phyloP scores from a whole-genome alignment of 2,888 invertebrate species.

The Rotaria macrura region DNA sequence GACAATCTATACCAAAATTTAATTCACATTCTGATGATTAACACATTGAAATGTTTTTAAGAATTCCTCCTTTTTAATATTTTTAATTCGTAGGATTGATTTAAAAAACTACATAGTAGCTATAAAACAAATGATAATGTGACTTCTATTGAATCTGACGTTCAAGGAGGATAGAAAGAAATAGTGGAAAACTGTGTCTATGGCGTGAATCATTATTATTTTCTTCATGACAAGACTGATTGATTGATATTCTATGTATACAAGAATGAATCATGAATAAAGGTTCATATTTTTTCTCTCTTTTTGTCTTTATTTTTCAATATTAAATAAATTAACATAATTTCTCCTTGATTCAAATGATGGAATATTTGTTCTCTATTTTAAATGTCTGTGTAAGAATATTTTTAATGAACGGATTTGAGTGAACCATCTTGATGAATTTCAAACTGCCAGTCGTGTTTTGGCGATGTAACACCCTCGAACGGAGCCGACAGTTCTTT shows the following conservation, averaged over 20 bases:
- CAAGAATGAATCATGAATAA: neutral
- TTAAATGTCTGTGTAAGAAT: neutral
- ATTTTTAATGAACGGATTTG: neutral
- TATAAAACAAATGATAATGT: conserved; percentile 1
- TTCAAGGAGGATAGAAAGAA: neutral
- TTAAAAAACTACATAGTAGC: neutral
- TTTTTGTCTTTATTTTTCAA: neutral
- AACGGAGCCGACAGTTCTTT: neutral
- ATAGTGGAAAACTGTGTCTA: neutral
- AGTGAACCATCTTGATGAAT: neutral
- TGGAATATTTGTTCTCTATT: neutral
- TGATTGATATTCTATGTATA: neutral
- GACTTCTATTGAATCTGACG: neutral
- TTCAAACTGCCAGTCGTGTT: neutral
- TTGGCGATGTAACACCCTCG: neutral
- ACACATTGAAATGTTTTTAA: no score
- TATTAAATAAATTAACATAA: neutral
- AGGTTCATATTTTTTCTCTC: neutral
- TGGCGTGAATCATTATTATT: neutral
- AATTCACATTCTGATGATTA: neutral
- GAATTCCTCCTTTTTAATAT: neutral
- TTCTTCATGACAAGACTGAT: neutral
- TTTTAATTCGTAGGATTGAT: neutral
- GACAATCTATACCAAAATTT: neutral
- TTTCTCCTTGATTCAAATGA: neutral